phyloP scores from a whole-genome alignment of 2,888 invertebrate genomes.

The Agonopterix alstromeriana region DNA sequence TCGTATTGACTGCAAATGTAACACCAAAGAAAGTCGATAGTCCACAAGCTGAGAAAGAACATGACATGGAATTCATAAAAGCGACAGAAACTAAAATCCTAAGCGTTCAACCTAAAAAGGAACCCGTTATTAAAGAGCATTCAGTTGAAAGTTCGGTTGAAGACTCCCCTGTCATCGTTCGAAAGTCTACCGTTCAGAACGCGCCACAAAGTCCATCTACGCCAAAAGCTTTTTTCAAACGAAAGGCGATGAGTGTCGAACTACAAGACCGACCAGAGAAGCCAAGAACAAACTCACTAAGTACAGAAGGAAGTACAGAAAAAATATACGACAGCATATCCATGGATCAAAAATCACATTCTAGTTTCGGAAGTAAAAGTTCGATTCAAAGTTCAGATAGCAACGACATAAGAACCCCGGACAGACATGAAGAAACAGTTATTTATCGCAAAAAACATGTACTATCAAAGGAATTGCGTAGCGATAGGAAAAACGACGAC shows the following conservation, averaged over 20 bases:
- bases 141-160: constrained; percentile 32
- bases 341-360: constrained; percentile 64
- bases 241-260: constrained; percentile 75
- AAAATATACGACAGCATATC: constrained; percentile 66
- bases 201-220: constrained; percentile 54
- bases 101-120: constrained; percentile 33
- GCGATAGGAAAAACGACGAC: constrained; percentile 72
- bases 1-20: constrained; percentile 80
- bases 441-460: constrained; percentile 76
- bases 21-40: constrained; percentile 68
- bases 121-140: constrained; percentile 33
- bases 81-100: constrained; percentile 34
- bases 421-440: constrained; percentile 65
- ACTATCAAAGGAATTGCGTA: constrained; percentile 47
- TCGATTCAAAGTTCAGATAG: constrained; percentile 68
- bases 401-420: constrained; percentile 54
- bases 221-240: constrained; percentile 69
- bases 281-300: constrained; percentile 52
- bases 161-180: constrained; percentile 33
- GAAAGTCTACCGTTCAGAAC: constrained; percentile 30
- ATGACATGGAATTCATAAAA: constrained; percentile 41
- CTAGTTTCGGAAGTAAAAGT: constrained; percentile 68
- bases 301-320: constrained; percentile 62
- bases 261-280: constrained; percentile 62
- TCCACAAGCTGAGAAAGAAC: constrained; percentile 45